Conservation (phyloP, 2,113 vertebrate species). For the Galemys pyrenaicus region DNA sequence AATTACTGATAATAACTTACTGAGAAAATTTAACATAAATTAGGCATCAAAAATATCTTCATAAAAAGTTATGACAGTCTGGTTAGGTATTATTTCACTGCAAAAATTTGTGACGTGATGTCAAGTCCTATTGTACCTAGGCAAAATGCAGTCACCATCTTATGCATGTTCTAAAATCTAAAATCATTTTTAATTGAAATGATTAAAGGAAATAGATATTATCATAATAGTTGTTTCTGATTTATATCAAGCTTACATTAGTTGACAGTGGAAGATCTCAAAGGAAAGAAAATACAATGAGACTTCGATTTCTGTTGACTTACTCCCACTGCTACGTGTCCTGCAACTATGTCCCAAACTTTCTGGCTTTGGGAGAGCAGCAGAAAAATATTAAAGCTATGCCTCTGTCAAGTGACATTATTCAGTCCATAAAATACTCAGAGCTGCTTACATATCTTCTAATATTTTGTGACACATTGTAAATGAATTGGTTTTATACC, state of each 20-base stretch:
- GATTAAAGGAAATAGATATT: not conserved
- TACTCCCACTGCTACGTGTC: not conserved
- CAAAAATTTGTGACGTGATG: not conserved
- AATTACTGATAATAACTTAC: not conserved
- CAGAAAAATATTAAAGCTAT: not conserved
- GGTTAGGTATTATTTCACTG: slow-evolving; percentile 35
- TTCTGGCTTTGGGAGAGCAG: not conserved
- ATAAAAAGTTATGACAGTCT: not conserved
- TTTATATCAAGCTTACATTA: not conserved
- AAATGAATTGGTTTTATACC: not conserved
- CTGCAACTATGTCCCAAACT: not conserved
- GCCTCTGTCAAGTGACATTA: not conserved
- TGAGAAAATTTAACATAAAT: not conserved
- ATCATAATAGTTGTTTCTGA: not conserved
- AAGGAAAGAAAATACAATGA: not conserved
- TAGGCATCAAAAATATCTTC: not conserved
- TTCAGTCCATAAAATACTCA: not conserved
- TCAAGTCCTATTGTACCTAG: not conserved
- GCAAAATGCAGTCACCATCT: not conserved
- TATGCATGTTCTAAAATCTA: not conserved
- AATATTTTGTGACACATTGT: not conserved
- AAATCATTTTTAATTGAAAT: slow-evolving; percentile 6
- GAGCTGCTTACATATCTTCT: not conserved
- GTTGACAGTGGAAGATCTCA: not conserved
- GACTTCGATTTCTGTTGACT: not conserved